These are phyloP conservation scores for Platycnemis pennipes DNA, from an alignment of 2,888 invertebrate species.

Conservation along the genomic window DNA sequence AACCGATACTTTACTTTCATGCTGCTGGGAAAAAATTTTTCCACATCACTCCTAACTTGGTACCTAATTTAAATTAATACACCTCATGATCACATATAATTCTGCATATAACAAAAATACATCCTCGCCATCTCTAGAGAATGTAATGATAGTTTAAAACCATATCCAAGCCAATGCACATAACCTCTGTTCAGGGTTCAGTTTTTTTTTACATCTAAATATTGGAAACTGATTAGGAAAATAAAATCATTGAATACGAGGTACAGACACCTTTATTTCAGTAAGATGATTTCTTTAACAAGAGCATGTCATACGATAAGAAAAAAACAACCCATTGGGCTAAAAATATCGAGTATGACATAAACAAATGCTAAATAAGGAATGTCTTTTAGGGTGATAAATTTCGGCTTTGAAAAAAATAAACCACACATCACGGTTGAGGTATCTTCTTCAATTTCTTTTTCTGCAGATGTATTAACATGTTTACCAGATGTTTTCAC, in stretches of 20 bases:
- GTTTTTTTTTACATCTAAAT: too few relatives aligned
- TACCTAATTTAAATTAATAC: too few relatives aligned
- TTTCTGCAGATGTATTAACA: not conserved
- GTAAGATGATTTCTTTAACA: not conserved
- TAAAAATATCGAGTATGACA: conserved; percentile 59
- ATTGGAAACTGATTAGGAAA: not conserved
- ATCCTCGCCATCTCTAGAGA: not conserved
- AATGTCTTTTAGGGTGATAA: conserved; percentile 64
- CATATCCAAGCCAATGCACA: not conserved
- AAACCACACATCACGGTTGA: conserved; percentile 40
- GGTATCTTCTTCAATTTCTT: conserved; percentile 57
- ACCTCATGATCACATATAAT: too few relatives aligned
- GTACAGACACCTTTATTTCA: conserved; percentile 15
- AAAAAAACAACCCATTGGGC: conserved; percentile 64
- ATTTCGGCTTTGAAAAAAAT: conserved; percentile 42
- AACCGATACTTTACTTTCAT: too few relatives aligned
- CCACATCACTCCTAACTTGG: too few relatives aligned
- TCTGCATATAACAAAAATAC: not conserved
- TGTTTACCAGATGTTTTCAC: conserved; percentile 38
- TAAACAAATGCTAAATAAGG: conserved; percentile 55
- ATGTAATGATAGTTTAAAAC: not conserved
- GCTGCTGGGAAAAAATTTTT: too few relatives aligned
- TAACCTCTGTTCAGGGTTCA: not conserved
- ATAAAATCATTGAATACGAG: conserved; percentile 10
- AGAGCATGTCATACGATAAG: conserved; percentile 42